Evolutionary conservation across 2,113 vertebrate species (phyloP).

Genomic region (Hypocryptadius cinnamomeus): DNA sequence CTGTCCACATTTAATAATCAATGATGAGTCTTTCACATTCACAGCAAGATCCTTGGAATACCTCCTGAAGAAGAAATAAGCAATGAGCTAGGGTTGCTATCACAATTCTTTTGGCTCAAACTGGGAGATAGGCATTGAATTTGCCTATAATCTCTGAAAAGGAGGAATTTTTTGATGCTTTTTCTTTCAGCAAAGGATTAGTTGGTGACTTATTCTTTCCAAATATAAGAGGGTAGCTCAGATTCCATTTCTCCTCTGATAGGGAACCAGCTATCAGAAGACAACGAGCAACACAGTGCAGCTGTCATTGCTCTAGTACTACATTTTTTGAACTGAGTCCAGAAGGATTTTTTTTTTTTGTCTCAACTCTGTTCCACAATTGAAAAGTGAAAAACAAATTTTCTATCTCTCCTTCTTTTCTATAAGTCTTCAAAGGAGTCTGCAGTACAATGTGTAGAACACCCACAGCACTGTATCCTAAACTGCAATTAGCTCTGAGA

Average conservation of each 20-base stretch:
- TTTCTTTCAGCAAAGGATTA: not conserved
- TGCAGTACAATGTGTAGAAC: not conserved
- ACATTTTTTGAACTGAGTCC: not conserved
- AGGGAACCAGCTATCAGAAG: not conserved
- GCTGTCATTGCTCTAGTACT: not conserved
- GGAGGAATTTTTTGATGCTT: not conserved
- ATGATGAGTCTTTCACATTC: not conserved
- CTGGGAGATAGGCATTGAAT: not conserved
- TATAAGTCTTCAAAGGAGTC: not conserved
- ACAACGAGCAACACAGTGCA: not conserved
- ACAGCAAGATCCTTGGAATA: not conserved
- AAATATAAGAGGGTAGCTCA: not conserved
- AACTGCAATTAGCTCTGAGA: not conserved
- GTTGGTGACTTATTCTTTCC: not conserved
- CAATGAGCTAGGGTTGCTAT: not conserved
- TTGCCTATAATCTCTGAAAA: not conserved
- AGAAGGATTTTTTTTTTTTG: not conserved
- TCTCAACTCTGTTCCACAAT: not conserved
- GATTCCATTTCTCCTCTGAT: not conserved
- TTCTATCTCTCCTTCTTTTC: not conserved
- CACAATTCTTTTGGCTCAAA: not conserved
- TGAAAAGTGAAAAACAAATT: not conserved
- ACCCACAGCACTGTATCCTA: not conserved
- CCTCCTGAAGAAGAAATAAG: not conserved
- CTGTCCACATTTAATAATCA: not conserved